phyloP scores from a whole-genome alignment of 2,113 vertebrate species.

The Spilogale gracilis region DNA sequence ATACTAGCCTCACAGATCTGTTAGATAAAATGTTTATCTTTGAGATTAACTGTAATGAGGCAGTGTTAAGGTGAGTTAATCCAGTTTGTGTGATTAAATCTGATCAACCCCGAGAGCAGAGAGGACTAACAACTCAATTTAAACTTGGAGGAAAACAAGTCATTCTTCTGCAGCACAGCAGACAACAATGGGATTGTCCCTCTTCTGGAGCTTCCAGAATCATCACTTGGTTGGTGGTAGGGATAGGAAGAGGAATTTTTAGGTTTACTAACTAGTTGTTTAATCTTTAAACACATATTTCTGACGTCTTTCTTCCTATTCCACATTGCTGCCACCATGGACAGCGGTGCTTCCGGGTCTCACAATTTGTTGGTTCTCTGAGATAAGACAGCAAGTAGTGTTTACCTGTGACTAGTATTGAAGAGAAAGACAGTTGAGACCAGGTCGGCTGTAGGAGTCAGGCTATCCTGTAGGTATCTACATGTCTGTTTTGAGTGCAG shows the following conservation, averaged over 20 bases:
- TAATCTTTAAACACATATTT: not conserved
- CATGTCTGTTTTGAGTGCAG: not conserved
- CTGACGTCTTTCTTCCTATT: not conserved
- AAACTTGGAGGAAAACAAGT: not conserved
- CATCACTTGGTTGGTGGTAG: not conserved
- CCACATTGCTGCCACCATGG: not conserved
- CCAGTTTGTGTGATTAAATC: not conserved
- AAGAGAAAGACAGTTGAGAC: not conserved
- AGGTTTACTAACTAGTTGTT: not conserved
- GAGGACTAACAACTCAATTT: not conserved
- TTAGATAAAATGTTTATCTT: not conserved
- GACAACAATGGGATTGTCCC: not conserved
- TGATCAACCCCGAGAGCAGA: not conserved
- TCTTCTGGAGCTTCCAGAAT: not conserved
- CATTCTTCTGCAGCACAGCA: not conserved
- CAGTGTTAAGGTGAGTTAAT: not conserved
- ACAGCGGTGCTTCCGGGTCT: not conserved
- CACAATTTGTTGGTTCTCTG: not conserved
- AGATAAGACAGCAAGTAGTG: not conserved
- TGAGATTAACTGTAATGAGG: not conserved
- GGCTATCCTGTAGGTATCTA: not conserved
- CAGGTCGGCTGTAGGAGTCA: not conserved
- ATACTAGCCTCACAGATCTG: not conserved
- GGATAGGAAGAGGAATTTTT: not conserved
- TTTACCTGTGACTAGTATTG: not conserved